Base-by-base conservation (phyloP, 2,113 vertebrate genomes). In the Mobula hypostoma region DNA sequence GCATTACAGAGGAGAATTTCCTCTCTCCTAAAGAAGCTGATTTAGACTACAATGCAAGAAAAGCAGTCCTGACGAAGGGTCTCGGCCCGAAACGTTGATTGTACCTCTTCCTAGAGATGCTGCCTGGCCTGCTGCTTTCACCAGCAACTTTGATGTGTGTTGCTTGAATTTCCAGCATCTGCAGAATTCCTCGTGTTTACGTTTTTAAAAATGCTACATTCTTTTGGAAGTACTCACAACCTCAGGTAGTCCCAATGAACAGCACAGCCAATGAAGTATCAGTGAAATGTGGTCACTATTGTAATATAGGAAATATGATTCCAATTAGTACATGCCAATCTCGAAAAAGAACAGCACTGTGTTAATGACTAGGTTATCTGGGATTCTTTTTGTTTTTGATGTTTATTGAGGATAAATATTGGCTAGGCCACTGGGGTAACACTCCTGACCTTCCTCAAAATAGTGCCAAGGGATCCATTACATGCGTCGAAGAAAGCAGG, bases 351-450 rank as follows among this genome's bases (percentile, higher is more conserved):
- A 61, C 61, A 66, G 58, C 11, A 66, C 61, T 66, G 85, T 88
- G 58, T 66, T 88, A 88, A 88, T 83, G 40, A 24, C 19, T 24
- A 27, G 80, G 32, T 78, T 32, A 78, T 78, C 72, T 21, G 72
- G 21, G 72, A 5, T 70, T 24, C 48, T 48, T 48, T 78, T 32
- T 78, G 8, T 78, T 78, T 78, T 32, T 78, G 29, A 12, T n/a
- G 29, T 78, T 78, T 29, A 78, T 78, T 78, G 77, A 32, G 77
- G 77, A 78, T 78, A 78, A 78, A 78, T 78, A 78, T 78, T 78
- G 77, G 77, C 7, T n/a, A 78, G 29, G 77, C 29, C 77, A 78
- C n/a, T n/a, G 27, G 77, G 77, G 32, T 78, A 78, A 78, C 9
- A 32, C 29, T 32, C 29, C 29, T 24, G 72, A 74, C 72, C 19